phyloP scores from a whole-genome alignment of 2,888 invertebrate species.

The Eilema depressum region DNA sequence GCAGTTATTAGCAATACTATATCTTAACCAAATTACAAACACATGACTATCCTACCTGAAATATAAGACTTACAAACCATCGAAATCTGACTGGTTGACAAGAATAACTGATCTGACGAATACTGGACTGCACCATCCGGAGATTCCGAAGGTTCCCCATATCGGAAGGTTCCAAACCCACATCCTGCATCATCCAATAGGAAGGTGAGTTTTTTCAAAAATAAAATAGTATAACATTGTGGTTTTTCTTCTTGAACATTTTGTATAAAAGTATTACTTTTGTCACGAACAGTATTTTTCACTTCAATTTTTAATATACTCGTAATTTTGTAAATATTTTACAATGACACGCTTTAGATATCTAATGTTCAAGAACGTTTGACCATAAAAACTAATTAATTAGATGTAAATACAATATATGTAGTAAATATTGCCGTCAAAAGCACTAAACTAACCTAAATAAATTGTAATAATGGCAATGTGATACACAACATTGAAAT shows the following conservation, averaged over 20 bases:
- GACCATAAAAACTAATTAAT: conserved; percentile 26
- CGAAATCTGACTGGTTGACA: conserved; percentile 45
- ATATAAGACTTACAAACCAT: conserved; percentile 24
- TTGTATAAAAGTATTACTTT: not conserved
- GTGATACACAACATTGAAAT: conserved; percentile 23
- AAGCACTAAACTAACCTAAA: conserved; percentile 23
- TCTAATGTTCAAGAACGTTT: conserved; percentile 37
- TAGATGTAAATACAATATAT: conserved; percentile 47
- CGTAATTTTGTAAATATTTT: not conserved
- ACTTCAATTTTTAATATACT: not conserved
- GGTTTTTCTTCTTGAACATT: conserved; percentile 40
- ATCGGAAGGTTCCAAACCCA: conserved; percentile 70
- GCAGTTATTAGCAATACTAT: not conserved
- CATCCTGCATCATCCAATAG: conserved; percentile 72
- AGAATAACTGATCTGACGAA: conserved; percentile 34
- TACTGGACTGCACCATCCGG: conserved; percentile 56
- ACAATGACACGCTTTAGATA: not conserved
- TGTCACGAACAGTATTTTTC: not conserved
- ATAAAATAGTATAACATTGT: conserved; percentile 30
- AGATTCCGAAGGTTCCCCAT: conserved; percentile 67
- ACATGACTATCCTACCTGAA: not conserved
- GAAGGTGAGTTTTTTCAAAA: conserved; percentile 74
- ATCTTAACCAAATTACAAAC: not conserved
- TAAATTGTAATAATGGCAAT: conserved; percentile 20
- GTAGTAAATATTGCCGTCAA: conserved; percentile 15